Evolutionary conservation across 2,113 vertebrate species (phyloP).

Genomic region (Amphiprion percula): DNA sequence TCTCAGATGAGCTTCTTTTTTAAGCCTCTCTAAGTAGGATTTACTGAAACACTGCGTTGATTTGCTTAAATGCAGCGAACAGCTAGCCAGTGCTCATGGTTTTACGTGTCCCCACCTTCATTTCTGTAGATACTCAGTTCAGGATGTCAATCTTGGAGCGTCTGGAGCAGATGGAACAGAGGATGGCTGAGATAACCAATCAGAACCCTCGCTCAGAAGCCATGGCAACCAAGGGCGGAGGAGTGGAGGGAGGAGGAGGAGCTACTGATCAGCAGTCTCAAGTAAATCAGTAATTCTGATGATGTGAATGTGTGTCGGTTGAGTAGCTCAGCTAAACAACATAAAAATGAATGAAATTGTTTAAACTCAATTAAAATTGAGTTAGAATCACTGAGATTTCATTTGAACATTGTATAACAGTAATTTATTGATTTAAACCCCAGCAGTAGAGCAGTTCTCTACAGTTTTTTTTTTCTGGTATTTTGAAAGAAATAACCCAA

Average conservation of each 20-base stretch:
- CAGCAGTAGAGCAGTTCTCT: no score
- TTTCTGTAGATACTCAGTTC: slow-evolving; percentile 94
- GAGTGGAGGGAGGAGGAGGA: slow-evolving; percentile 80
- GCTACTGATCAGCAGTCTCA: slow-evolving; percentile 87
- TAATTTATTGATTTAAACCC: no score
- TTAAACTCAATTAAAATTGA: background rate
- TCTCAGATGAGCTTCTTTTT: slow-evolving; percentile 18
- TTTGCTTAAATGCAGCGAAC: slow-evolving; percentile 34
- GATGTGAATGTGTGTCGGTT: background rate
- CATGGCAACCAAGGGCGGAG: slow-evolving; percentile 85
- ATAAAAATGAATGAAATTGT: background rate
- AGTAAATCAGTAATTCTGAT: slow-evolving; percentile 80
- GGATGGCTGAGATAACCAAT: slow-evolving; percentile 98
- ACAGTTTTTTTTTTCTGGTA: no score
- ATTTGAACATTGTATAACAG: no score
- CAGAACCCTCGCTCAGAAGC: slow-evolving; percentile 91
- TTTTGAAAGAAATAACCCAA: no score
- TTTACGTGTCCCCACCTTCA: slow-evolving; percentile 38
- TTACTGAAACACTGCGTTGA: slow-evolving; percentile 33
- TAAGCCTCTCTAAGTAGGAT: slow-evolving; percentile 39
- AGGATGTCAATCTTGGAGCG: slow-evolving; percentile 99
- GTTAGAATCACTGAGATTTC: background rate
- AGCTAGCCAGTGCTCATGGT: slow-evolving; percentile 6
- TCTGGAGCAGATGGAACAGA: slow-evolving; percentile 98
- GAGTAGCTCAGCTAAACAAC: background rate